A percentile compares a stretch with the other conserved stretches of the same genome.
Conservation (phyloP, 2,113 vertebrate genomes). For the Plotosus lineatus region DNA sequence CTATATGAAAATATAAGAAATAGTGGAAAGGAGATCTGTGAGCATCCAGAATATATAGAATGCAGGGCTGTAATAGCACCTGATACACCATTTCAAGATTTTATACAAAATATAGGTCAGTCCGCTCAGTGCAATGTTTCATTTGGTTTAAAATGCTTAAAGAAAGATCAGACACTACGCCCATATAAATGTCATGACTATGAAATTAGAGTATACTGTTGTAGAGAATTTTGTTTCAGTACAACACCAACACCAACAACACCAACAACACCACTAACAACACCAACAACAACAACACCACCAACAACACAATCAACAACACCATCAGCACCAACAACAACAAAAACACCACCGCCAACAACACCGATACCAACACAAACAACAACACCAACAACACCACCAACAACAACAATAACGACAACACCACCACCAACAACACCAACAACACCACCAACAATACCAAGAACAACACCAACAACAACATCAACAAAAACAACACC, state of each 20-base stretch:
- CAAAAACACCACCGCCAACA: not conserved
- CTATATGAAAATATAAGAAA: constrained; percentile 53
- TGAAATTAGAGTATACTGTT: constrained; percentile 53
- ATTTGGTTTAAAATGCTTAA: constrained; percentile 52
- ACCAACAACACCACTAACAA: not conserved
- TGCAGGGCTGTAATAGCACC: constrained; percentile 31
- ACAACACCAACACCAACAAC: not conserved
- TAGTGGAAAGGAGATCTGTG: constrained; percentile 43
- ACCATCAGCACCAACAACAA: not conserved
- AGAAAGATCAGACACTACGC: rapidly evolving
- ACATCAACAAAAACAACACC: not conserved
- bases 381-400: not conserved
- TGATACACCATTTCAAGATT: constrained; percentile 32
- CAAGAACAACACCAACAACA: not conserved
- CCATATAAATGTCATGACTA: constrained; percentile 58
- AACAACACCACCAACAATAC: not conserved
- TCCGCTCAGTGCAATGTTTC: constrained; percentile 52
- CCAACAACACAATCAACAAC: not conserved
- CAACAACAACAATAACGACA: not conserved
- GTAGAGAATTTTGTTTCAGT: constrained; percentile 21
- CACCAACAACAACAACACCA: not conserved
- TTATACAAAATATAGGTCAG: not conserved
- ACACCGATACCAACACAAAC: not conserved
- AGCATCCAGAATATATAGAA: constrained; percentile 45
- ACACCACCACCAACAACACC: not conserved